Conservation (phyloP, 2,113 vertebrate genomes). For the human region GRCh38 chr3:18809501-18810000, state of each 20-base stretch:
- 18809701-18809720: background rate
- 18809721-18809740: background rate
- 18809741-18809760: background rate
- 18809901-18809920: background rate
- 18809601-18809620: background rate
- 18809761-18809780: slow-evolving; percentile 24
- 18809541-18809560: background rate
- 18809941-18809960: background rate
- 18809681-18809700: background rate
- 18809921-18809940: background rate
- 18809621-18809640: background rate
- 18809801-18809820: background rate
- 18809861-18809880: background rate
- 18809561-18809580: background rate
- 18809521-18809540: background rate
- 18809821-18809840: background rate
- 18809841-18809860: slow-evolving; percentile 33
- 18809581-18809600: background rate
- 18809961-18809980: background rate
- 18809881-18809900: background rate
- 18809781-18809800: background rate
- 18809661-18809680: background rate
- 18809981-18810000: background rate
- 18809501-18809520: background rate
- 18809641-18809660: background rate